Conservation (phyloP, 2,113 vertebrate genomes). For the Casuarius casuarius region DNA sequence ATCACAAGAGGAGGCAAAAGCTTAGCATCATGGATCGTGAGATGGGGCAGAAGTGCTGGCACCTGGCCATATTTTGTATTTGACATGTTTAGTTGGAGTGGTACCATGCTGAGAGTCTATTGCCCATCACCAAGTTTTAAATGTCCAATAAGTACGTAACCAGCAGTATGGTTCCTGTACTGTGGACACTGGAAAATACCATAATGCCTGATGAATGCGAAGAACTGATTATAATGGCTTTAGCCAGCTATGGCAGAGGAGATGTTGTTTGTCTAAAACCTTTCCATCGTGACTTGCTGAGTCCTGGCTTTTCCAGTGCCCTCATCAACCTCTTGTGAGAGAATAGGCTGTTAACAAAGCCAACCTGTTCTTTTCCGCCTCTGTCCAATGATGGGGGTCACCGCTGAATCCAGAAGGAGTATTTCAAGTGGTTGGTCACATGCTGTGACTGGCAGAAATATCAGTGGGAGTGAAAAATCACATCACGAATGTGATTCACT, state of each 20-base stretch:
- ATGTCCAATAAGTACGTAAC: rapidly evolving
- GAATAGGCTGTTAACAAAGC: background rate
- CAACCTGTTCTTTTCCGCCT: background rate
- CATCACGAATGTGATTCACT: background rate
- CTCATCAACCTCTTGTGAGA: background rate
- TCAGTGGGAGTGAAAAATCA: rapidly evolving
- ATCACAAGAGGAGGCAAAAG: background rate
- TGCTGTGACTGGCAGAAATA: background rate
- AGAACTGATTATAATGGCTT: rapidly evolving
- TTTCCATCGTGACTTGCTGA: background rate
- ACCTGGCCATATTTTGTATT: too few species aligned
- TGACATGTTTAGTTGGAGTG: rapidly evolving
- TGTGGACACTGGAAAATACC: background rate
- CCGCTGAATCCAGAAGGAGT: background rate
- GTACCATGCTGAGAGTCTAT: rapidly evolving
- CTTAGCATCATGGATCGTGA: background rate
- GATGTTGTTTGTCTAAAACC: background rate
- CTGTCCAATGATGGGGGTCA: background rate
- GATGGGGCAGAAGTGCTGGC: background rate
- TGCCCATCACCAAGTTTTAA: background rate
- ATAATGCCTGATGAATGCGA: background rate
- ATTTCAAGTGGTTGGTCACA: background rate
- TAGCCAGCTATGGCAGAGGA: background rate
- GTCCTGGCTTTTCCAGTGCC: background rate
- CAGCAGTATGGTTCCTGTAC: background rate